Evolutionary conservation across 2,113 vertebrate species (phyloP), one percentile per base, ranked within the genome.

Genomic region (Crocuta crocuta): DNA sequence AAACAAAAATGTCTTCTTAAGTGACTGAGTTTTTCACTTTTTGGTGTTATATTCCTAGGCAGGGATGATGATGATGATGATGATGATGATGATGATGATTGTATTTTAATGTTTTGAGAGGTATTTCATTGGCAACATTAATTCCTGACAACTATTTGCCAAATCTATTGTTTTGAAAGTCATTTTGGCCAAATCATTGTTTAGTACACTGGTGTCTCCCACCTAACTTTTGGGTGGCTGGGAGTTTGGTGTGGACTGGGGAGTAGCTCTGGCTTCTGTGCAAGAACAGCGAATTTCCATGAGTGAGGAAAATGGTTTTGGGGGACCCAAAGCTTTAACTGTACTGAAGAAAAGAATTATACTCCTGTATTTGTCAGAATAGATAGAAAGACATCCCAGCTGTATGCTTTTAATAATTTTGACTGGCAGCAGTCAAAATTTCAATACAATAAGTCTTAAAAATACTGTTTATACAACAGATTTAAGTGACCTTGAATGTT

Each of bases 401-500:
- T 61, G 17, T 43, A 50, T 53, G 66, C 10, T 94, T 82, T 97
- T 76, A 97, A 92, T 95, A 39, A 95, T 87, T 83, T 81, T 70
- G 93, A 89, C 9, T 80, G 55, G 58, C 21, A 89, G 70, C 7
- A 83, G 23, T 81, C 88, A 97, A 73, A 93, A 71, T 45, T 61
- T 31, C 71, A 93, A 87, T 89, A 79, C 96, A 95, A 88, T 94
- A 89, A 96, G 93, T 65, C 76, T 96, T 93, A 96, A 90, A 66
- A 97, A 70, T 96, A 78, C 70, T 88, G 35, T 89, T 91, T 83
- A 89, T 91, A 66, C 33, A 91, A 83, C 48, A 95, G n/a, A 79
- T 95, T 96, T 95, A 95, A 95, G 53, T 91, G 85, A 93, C 71
- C 92, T 86, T 94, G 78, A 94, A 94, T 87, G 79, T 87, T 81